Evolutionary conservation across 2,113 vertebrate genomes (phyloP), one percentile per base, ranked within the genome.

Genomic region (Willisornis vidua): DNA sequence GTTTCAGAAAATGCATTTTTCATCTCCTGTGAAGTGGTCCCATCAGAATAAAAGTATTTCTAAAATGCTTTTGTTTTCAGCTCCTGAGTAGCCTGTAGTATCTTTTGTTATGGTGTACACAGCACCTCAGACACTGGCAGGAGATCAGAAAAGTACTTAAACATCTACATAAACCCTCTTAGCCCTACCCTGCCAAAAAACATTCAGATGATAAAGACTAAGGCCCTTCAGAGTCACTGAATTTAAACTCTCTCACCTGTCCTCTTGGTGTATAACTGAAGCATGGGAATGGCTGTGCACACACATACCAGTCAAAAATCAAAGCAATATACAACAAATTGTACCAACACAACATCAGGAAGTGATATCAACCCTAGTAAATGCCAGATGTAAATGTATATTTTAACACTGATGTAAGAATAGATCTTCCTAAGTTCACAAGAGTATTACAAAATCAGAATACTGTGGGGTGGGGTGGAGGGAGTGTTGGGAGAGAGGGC

Each of bases 1-100:
- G 12, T 72, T 87, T 82, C 81, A 91, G 52, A 68, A 93, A 91
- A 72, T 10, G 15, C 23, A 45, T 86, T 92, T 94, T 92, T 72
- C n/a, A 68, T 25, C 39, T 87, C 39, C 35, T 59, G 24, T 35
- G n/a, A 91, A 89, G 55, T 18, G 19, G 9, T 54, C 25, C 49
- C 78, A 54, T 54, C 48, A 89, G 54, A 90, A 55, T 41, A 73
- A 85, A 86, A 74, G 5, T 33, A 75, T 46, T 89, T 94, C 41
- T 46, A 52, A 62, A 91, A 82, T 46, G 51, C 7, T 66, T 94
- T 84, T 89, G 55, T 65, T 92, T 93, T 54, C 59, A 86, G n/a
- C 14, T 62, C 81, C 43, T 85, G 76, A 80, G 25, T n/a, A 74
- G 49, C 46, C 62, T 54, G 12, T 0, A 87, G 17, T 18, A 73